Base-by-base conservation (phyloP, 37 sponge, comb jelly and placozoan genomes). In the Tethya wilhelma region DNA sequence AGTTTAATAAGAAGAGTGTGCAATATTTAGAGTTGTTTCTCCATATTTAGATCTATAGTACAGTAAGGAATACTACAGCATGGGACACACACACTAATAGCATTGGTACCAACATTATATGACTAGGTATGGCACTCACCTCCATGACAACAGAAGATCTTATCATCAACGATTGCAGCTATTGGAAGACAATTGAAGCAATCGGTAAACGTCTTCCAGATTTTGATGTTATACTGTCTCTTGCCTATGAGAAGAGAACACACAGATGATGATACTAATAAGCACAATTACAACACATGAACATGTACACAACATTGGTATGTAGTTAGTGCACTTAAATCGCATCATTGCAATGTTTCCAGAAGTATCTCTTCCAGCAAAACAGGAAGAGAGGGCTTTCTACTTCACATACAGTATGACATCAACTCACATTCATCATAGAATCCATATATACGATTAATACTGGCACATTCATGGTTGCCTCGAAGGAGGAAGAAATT, bases 101-200 rank as follows among this genome's bases (percentile, higher is more conserved):
- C n/a, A n/a, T n/a, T n/a, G n/a, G n/a, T n/a, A n/a, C n/a, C n/a
- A n/a, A n/a, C n/a, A n/a, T n/a, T n/a, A 49, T 9, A 49, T 49
- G 55, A 17, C 17, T 49, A 49, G 17, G 55, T 49, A 49, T 49
- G 9, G 55, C 55, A 49, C 78, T 76, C 64, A 93, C 93, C 99
- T 39, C 99, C 99, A 87, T 98, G 99, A 73, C 99, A 98, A 64
- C 99, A 98, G 86, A 98, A 98, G 23, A 98, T 96, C 77, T 98
- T 98, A 65, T 96, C 96, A 82, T 98, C 99, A 40, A 98, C 80
- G 38, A 98, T 83, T n/a, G 99, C 99, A 46, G 99, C 99, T 4
- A 98, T 65, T 4, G 99, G 99, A 22, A 98, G 84, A 71, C 99
- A 96, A 84, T 98, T 98, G 86, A 98, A 98, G 60, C 99, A 98